Base-by-base conservation (phyloP, 2,888 invertebrate species). In the Dyspetes luteomarginatus region DNA sequence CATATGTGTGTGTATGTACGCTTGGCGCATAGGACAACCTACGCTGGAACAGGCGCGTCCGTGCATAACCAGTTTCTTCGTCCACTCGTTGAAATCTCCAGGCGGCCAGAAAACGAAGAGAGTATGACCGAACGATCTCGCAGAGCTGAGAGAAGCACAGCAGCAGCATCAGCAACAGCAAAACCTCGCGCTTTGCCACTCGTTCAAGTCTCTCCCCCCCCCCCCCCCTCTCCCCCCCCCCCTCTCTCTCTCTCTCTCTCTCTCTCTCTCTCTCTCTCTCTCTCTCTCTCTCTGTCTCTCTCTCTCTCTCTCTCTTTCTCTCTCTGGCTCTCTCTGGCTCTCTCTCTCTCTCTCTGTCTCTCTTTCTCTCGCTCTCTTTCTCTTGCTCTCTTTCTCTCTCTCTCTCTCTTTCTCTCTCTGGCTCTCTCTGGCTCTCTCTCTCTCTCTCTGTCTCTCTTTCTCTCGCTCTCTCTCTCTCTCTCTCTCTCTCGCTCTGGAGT, bases 51-150 rank as follows among this genome's bases (percentile, higher is more conserved):
- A 56, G 82, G 78, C 83, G 84, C 81, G 81, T 82, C 78, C 83
- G 74, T 82, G 81, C 82, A 84, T 83, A 87, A 86, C 87, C 87
- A 86, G 86, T 87, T 86, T 86, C 83, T 82, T 83, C 82, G 81
- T 85, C 84, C 85, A 85, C 84, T 86, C 87, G 85, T 87, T 86
- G 82, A 87, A 87, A 82, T 87, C 84, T 78, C 82, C 69, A 64
- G 78, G 52, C 73, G 77, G 68, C 68, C 73, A 43, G 69, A 5
- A 56, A n/a, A n/a, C n/a, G 28, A 65, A 50, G n/a, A 67, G 55
- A 64, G 73, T 62, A 7, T 7, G 12, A 12, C 50, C 48, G 62
- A 72, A 52, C 48, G 52, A 73, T 41, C 68, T 62, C 19, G 45
- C 24, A 76, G 69, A 65, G 77, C 64, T 48, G 74, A 56, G 74